Evolutionary conservation across 2,888 invertebrate species (phyloP), one percentile per base, ranked within the genome.

Genomic region (Tipula confusa): DNA sequence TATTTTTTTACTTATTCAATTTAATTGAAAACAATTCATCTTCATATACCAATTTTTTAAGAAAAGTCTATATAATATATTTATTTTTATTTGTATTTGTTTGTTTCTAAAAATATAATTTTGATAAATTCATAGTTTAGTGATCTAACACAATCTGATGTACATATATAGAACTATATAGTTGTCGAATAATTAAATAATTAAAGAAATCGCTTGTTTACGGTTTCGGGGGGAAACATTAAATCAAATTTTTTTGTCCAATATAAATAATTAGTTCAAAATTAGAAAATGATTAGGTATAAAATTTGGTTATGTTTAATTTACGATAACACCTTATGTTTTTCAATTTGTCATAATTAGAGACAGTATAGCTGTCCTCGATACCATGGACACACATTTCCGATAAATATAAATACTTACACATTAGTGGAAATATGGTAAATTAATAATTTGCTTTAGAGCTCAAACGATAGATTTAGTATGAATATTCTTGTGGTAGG

Each of bases 1-100:
- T 43, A 43, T 1, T 15, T 43, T 43, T 43, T 15, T 43, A 43
- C 15, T 43, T 43, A 43, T 64, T 64, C 9, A 64, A 11, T 9
- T 64, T 64, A 64, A 64, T 64, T 64, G 64, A 64, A 64, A 64
- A 64, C 64, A 64, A 64, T 64, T 64, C 64, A 64, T 64, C 64
- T 64, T 64, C 64, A 64, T 64, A 24, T 43, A n/a, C 15, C 43
- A 43, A 43, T 43, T 43, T n/a, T n/a, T 43, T 43, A n/a, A 43
- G 43, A 43, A 36, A 36, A 11, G 9, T 36, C 36, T 6, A 36
- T 3, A 33, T 9, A 33, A 38, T n/a, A 38, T 38, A 38, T n/a
- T n/a, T 38, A 38, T 38, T 9, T 64, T 3, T 15, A 43, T 43
- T 1, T 36, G 15, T n/a, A 43, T 43, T n/a, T 31, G 31, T 31